A percentile compares a stretch with the other conserved stretches of the same genome.
Evolutionary conservation across 2,797 vertebrate species (phyloP).

Genomic region (Saxicola maurus): DNA sequence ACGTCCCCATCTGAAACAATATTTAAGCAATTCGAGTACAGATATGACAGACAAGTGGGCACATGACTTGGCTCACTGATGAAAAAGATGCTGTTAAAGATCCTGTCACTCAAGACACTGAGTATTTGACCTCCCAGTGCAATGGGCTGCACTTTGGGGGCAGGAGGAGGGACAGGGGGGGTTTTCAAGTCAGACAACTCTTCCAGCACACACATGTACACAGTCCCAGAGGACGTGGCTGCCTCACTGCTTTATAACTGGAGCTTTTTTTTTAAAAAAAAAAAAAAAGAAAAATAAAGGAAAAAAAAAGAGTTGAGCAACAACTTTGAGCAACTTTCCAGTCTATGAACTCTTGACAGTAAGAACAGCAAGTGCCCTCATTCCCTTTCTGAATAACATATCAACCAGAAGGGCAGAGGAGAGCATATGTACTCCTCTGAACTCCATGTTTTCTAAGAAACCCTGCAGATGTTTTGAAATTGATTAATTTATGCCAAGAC

Average conservation of each 20-base stretch:
- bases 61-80: constrained; percentile 11
- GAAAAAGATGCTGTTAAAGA: constrained; percentile 45
- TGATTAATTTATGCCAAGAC: constrained; percentile 45
- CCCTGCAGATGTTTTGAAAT: constrained; percentile 30
- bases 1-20: constrained; percentile 51
- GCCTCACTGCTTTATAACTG: background rate
- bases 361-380: background rate
- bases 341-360: background rate
- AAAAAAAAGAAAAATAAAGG: background rate
- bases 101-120: background rate
- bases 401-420: background rate
- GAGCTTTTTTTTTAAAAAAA: background rate
- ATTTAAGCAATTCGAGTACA: constrained; percentile 47
- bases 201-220: background rate
- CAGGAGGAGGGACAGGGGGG: background rate
- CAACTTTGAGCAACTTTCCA: background rate
- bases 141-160: background rate
- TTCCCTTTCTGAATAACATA: background rate
- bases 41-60: constrained; percentile 51
- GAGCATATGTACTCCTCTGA: background rate
- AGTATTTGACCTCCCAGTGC: constrained; percentile 11
- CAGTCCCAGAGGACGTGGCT: background rate
- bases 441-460: constrained; percentile 16
- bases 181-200: background rate
- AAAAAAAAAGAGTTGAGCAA: background rate